These are phyloP conservation scores for Drymodes brunneopygia DNA, from an alignment of 2,113 vertebrate species.

Conservation along the genomic window DNA sequence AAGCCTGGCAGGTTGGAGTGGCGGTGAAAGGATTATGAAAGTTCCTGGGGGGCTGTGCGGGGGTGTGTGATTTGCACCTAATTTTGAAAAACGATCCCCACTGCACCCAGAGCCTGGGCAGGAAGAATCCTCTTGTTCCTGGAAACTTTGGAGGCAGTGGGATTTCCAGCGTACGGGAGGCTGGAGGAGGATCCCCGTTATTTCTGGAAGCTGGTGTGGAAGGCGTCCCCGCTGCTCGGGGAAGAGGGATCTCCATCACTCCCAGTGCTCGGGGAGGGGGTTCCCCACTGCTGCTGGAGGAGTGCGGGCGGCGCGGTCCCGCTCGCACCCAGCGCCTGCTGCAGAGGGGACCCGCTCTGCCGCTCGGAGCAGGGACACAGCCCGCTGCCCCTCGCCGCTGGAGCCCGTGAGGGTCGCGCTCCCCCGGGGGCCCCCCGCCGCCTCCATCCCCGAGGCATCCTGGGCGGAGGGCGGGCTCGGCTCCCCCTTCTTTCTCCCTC, in stretches of 20 bases:
- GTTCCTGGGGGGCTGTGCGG: not conserved
- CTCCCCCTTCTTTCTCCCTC: not conserved
- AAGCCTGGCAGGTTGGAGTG: rapidly evolving
- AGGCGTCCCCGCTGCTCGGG: not conserved
- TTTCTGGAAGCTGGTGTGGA: not conserved
- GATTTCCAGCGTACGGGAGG: not conserved
- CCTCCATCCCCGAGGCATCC: slow-evolving; percentile 41
- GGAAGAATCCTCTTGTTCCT: not conserved
- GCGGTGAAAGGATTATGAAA: not conserved
- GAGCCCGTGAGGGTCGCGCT: not conserved
- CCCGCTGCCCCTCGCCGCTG: not conserved
- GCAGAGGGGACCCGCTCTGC: rapidly evolving
- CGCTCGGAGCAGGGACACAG: rapidly evolving
- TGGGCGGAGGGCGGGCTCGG: slow-evolving; percentile 34
- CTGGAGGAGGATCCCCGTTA: not conserved
- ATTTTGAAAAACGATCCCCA: not conserved
- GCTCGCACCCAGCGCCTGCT: rapidly evolving
- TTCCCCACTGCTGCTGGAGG: not conserved
- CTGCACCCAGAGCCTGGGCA: not conserved
- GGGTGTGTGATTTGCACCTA: no score
- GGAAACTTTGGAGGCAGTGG: not conserved
- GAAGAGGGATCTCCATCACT: not conserved
- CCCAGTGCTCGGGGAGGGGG: not conserved
- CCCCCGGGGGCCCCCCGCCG: not conserved
- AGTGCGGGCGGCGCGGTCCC: not conserved